Conservation (phyloP, 2,113 vertebrate species). For the Malurus cyaneus region DNA sequence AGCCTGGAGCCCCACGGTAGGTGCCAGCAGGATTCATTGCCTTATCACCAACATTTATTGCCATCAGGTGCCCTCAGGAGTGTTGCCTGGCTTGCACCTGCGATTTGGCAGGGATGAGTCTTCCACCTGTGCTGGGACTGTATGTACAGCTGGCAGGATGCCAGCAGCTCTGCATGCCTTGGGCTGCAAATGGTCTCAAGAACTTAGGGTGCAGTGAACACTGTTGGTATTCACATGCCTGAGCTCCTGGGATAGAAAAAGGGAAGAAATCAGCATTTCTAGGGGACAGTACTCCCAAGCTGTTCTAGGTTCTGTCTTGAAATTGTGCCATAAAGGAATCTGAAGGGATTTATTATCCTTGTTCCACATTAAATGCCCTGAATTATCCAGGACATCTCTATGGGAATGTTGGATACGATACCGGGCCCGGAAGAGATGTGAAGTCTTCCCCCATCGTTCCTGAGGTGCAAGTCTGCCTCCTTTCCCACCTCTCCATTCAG, state of each 20-base stretch:
- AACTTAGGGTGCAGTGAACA: background rate
- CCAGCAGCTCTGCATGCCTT: background rate
- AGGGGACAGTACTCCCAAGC: background rate
- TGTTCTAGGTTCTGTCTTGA: background rate
- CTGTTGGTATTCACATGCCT: background rate
- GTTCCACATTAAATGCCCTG: background rate
- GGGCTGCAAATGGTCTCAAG: background rate
- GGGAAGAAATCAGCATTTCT: background rate
- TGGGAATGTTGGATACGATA: background rate
- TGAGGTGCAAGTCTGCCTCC: background rate
- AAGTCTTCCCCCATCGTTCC: background rate
- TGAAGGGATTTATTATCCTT: background rate
- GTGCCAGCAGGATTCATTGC: background rate
- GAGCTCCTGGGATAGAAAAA: background rate
- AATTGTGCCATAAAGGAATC: background rate
- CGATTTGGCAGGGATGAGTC: accelerated
- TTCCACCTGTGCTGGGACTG: accelerated
- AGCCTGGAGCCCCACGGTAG: background rate
- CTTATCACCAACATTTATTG: background rate
- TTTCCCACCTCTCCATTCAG: background rate
- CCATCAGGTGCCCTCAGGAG: background rate
- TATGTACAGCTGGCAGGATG: background rate
- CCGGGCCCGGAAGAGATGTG: background rate
- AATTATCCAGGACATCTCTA: background rate
- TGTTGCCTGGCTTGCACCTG: background rate